Conservation (phyloP, 2,888 invertebrate species). For the Sepioteuthis lessoniana region DNA sequence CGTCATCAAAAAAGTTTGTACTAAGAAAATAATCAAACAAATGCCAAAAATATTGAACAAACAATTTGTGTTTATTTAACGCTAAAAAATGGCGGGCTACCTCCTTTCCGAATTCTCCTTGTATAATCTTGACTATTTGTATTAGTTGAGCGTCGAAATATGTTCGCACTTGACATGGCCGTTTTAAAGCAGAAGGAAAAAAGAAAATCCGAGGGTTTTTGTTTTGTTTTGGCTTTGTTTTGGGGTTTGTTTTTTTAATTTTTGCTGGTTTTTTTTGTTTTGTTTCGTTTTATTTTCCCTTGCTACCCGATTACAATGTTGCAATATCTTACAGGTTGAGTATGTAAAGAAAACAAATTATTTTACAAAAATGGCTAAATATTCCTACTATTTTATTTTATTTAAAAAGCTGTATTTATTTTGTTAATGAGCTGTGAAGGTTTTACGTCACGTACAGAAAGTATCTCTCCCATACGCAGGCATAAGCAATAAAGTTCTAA, state of each 20-base stretch:
- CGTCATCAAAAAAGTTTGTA: background rate
- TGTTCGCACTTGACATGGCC: background rate
- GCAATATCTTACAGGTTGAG: background rate
- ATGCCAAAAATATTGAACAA: constrained; percentile 33
- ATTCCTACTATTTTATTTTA: background rate
- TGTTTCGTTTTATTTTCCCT: background rate
- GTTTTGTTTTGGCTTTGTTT: background rate
- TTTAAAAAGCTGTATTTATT: background rate
- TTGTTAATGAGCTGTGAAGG: background rate
- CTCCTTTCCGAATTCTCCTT: background rate
- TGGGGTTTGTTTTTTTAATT: too few relatives aligned
- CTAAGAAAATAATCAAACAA: background rate
- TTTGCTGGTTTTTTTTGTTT: background rate
- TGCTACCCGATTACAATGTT: background rate
- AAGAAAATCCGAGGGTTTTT: background rate
- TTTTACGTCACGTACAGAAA: background rate
- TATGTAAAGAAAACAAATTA: constrained; percentile 7
- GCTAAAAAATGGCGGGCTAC: background rate
- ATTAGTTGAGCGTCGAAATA: too few relatives aligned
- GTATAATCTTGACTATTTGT: background rate
- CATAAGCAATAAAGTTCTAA: too few relatives aligned
- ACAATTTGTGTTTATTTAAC: background rate
- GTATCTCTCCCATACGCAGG: background rate
- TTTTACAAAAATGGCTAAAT: background rate
- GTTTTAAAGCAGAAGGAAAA: background rate